Evolutionary conservation across 2,113 vertebrate genomes (phyloP), one percentile per base, ranked within the genome.

Genomic region (Lanius collurio): DNA sequence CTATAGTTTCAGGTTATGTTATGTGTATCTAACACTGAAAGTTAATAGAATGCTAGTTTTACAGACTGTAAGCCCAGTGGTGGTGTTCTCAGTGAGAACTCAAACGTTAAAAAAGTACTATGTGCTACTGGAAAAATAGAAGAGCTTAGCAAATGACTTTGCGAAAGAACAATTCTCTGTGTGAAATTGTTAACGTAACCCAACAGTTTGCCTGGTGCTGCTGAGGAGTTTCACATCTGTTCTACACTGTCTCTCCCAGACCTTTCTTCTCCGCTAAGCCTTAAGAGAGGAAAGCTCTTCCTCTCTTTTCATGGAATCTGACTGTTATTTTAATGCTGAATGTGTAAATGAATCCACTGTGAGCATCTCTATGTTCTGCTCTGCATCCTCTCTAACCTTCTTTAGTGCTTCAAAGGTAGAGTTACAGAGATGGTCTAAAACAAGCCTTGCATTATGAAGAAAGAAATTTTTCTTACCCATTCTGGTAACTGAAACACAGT

Each of bases 331-430:
- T 80, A 46, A 35, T 81, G n/a, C 4, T 37, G 13, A 74, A 41
- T 1, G 0, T 41, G 9, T n/a, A 62, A 65, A 62, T 44, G 35
- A 87, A 69, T 17, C 28, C 19, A 3, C 14, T 68, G 0, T 0
- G 1, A 64, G 15, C 28, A 30, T 28, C 12, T 82, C 39, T 91
- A 13, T 6, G 2, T 86, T 75, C 35, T 63, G 20, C 8, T 42
- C 42, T 79, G 52, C 14, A 10, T 83, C 18, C 15, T 90, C 1
- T 76, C 11, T 81, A 53, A 33, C 30, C 22, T 60, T 64, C 33
- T 41, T 39, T 8, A 87, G 42, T 44, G 24, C 15, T 77, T 78
- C 26, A 74, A 13, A 87, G 19, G 8, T 70, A 9, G 31, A 39
- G 8, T 50, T 49, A 35, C 4, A 6, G 26, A 24, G 10, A 18